phyloP scores from a whole-genome alignment of 1,140 invertebrate species.

The Octopus bimaculoides region DNA sequence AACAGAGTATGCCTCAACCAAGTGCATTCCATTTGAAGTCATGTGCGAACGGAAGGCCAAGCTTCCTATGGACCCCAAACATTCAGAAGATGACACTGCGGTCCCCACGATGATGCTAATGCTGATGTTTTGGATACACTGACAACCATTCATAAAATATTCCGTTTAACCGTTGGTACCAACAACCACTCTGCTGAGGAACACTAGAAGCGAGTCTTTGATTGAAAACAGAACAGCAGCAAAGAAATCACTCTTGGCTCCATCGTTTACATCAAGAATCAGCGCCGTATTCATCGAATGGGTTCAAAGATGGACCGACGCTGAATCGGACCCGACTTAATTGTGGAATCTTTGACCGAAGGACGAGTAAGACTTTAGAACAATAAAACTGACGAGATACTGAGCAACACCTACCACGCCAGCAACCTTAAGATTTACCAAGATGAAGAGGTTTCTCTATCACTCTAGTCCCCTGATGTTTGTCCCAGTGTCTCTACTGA shows the following conservation, averaged over 20 bases:
- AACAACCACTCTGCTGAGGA: not conserved
- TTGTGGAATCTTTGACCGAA: not conserved
- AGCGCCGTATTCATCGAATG: not conserved
- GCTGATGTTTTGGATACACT: not conserved
- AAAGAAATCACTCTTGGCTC: not conserved
- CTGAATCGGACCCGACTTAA: constrained; percentile 3
- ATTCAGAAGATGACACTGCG: not conserved
- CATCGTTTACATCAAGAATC: constrained; percentile 11
- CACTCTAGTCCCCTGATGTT: not conserved
- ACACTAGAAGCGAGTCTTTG: not conserved
- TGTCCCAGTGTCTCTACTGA: not conserved
- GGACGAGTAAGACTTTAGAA: not conserved
- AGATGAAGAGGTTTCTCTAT: not conserved
- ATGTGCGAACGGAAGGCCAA: not conserved
- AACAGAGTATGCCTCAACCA: not conserved
- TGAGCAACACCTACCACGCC: not conserved
- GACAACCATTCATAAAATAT: not conserved
- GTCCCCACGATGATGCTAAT: not conserved
- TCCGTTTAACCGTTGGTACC: not conserved
- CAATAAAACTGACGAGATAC: not conserved
- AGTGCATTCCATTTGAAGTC: not conserved
- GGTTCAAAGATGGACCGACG: not conserved
- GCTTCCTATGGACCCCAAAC: not conserved
- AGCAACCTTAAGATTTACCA: not conserved
- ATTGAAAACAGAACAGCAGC: not conserved